Percentiles rank a stretch among this genome's conserved stretches.
These are phyloP conservation scores for Brachymystax lenok DNA, from an alignment of 2,797 vertebrate species.

Conservation along the genomic window DNA sequence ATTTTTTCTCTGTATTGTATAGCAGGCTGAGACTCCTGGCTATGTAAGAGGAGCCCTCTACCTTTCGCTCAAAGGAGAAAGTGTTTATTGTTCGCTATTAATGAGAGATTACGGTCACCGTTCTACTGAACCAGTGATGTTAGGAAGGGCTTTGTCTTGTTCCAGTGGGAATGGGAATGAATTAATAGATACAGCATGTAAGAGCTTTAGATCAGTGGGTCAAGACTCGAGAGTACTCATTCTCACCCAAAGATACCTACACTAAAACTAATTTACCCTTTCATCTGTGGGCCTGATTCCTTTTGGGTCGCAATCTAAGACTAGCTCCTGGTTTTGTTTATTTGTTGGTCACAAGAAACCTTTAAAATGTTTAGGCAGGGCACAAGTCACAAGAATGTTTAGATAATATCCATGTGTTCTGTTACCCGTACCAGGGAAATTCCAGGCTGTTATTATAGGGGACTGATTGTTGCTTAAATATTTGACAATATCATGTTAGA, in stretches of 20 bases:
- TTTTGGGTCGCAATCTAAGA: too few species aligned
- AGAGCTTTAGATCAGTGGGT: neutral
- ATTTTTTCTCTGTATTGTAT: neutral
- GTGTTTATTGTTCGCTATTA: neutral
- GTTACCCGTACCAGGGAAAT: neutral
- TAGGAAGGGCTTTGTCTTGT: neutral
- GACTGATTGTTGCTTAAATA: neutral
- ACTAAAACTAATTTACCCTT: too few species aligned
- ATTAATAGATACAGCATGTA: neutral
- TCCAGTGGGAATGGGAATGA: neutral
- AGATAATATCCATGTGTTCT: neutral
- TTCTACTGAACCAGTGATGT: neutral
- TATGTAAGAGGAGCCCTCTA: conserved; percentile 4
- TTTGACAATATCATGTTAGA: neutral
- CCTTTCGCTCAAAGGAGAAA: neutral
- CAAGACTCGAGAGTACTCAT: too few species aligned
- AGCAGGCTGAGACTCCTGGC: neutral
- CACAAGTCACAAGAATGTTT: neutral
- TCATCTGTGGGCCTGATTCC: too few species aligned
- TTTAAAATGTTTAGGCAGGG: too few species aligned
- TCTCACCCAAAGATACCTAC: too few species aligned
- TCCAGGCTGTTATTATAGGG: neutral
- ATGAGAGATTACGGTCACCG: neutral
- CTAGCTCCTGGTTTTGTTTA: too few species aligned
- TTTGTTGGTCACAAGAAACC: too few species aligned